Base-by-base conservation (phyloP, 2,113 vertebrate genomes). In the Dolichallabes microphthalmus region DNA sequence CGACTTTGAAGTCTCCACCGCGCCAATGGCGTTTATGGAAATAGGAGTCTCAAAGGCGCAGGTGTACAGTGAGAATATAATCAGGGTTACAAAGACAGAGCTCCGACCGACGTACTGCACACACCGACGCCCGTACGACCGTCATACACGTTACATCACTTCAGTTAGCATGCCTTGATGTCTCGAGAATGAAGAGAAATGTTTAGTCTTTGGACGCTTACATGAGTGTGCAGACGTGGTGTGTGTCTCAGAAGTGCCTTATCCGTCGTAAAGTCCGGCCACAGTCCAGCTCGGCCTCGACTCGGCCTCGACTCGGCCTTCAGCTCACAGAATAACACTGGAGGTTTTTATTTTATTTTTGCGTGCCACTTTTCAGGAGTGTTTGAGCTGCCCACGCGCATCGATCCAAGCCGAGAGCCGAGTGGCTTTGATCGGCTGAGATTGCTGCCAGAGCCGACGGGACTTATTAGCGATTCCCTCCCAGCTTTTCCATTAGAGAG, bases 1-100 rank as follows among this genome's bases (percentile, higher is more conserved):
- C 86, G 85, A 84, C 91, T 89, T 86, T 86, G 87, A 66, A 90
- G 85, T 60, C 88, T 85, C 32, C 45, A 76, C 86, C 73, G 84
- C 91, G 90, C 89, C 92, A 5, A 1, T 77, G 84, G 90, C 89
- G 90, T 93, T 92, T 91, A 93, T 92, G 90, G 88, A 92, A 92
- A 93, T 91, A 89, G 85, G 89, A 92, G 89, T 90, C 94, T 93
- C 91, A 92, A 91, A 93, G 89, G 86, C 53, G 77, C 88, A 88
- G 86, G 86, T 90, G 88, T 91, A 90, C 86, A 89, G 77, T 53
- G 75, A 64, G 68, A 86, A 80, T 45, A 27, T 55, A 74, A 69
- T 80, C 61, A 84, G 80, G 68, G 87, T 89, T 81, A 83, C 85
- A 91, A 92, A 86, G 55, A 87, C 86, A 57, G 6, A 45, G 45